Evolutionary conservation across 2,797 vertebrate genomes (phyloP), one percentile per base, ranked within the genome.

Genomic region (Pempheris klunzingeri): DNA sequence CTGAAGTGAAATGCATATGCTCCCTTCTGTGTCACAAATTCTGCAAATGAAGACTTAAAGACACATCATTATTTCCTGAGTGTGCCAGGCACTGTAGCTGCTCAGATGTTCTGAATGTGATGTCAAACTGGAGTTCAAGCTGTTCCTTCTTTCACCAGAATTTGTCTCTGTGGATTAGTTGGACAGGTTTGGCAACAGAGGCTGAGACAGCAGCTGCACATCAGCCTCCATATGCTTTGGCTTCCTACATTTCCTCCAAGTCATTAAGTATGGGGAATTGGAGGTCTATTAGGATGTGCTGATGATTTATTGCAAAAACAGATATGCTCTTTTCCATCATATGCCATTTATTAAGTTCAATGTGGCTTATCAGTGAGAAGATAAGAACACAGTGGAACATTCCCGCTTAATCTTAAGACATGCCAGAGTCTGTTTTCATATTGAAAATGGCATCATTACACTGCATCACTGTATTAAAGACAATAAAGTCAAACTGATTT

Each of bases 171-270:
- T 50, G 72, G 64, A 66, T 77, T 65, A 30, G 4, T 38, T 36
- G 54, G n/a, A 32, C 50, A 43, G 52, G n/a, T 72, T 83, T 82
- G 72, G 74, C 74, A 88, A 47, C 44, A 60, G 49, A 74, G 57
- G 47, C 50, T 52, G 26, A 75, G 80, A 71, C 69, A 84, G 64
- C 78, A 85, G 77, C 75, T 80, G 80, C 84, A 74, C 77, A 60
- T 67, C 74, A 68, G 58, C 28, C 53, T 68, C 85, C 81, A 82
- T 81, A 59, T 85, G 78, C 47, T 60, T 20, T 55, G 1, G 9
- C 47, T 68, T 58, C 44, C 46, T 3, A 22, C 24, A 20, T 13
- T 59, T 71, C 69, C 67, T 67, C 46, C 43, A 0, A 39, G 62
- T 72, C 53, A 50, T 66, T 60, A 55, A 65, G 44, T 58, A n/a